These are phyloP conservation scores for Uropetala carovei DNA, from an alignment of 2,888 invertebrate species.

Conservation along the genomic window DNA sequence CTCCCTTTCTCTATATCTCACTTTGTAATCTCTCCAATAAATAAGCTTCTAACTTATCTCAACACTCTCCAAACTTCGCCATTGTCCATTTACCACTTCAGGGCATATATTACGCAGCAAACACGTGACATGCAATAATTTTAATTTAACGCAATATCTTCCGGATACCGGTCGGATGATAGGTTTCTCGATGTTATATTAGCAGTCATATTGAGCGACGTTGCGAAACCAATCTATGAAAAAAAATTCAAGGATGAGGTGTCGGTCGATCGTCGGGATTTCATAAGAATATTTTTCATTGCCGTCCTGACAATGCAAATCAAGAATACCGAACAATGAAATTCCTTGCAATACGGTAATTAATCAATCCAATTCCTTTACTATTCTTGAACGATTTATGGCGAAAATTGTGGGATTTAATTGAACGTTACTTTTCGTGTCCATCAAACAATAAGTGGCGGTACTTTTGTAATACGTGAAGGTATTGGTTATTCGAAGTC, in stretches of 20 bases:
- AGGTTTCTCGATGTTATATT: background rate
- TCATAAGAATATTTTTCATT: slow-evolving; percentile 23
- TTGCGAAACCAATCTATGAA: slow-evolving; percentile 1
- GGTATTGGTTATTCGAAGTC: no score
- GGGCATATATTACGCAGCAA: background rate
- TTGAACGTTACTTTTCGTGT: background rate
- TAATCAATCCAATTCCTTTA: slow-evolving; percentile 44
- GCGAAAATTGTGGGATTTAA: slow-evolving; percentile 41
- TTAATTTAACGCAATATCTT: background rate
- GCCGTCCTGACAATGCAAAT: background rate
- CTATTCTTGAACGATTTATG: slow-evolving; percentile 30
- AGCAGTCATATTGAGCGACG: background rate
- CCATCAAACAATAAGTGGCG: background rate
- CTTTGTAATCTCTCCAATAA: no score
- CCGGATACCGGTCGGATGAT: background rate
- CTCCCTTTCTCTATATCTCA: no score
- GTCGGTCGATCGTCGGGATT: background rate
- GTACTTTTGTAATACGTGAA: no score
- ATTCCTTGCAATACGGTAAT: slow-evolving; percentile 28
- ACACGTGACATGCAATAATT: background rate
- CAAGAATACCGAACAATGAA: background rate
- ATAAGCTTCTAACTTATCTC: no score
- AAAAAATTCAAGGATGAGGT: background rate
- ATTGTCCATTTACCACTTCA: background rate
- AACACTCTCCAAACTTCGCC: background rate